phyloP scores from a whole-genome alignment of 2,797 vertebrate species.

The Crocidura indochinensis region DNA sequence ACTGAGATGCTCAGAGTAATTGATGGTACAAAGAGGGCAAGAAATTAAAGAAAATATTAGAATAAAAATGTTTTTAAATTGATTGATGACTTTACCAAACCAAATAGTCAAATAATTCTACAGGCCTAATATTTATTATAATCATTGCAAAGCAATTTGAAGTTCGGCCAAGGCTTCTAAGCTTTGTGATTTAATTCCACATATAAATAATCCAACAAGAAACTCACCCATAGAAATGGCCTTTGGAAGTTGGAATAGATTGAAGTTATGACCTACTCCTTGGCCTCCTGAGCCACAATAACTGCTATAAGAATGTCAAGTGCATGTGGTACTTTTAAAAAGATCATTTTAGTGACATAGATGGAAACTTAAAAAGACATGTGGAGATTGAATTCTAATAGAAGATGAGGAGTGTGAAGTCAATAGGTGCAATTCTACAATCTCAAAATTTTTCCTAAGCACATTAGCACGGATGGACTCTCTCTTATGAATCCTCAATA shows the following conservation, averaged over 20 bases:
- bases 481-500: constrained; percentile 53
- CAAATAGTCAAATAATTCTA: constrained; percentile 55
- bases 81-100: constrained; percentile 57
- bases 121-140: constrained; percentile 68
- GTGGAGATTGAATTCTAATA: constrained; percentile 37
- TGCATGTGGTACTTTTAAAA: not conserved
- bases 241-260: not conserved
- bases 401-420: not conserved
- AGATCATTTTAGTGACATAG: constrained; percentile 47
- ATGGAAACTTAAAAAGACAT: constrained; percentile 45
- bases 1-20: not conserved
- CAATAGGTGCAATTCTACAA: not conserved
- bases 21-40: not conserved
- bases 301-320: constrained; percentile 59
- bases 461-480: not conserved
- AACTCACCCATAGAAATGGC: not conserved
- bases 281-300: constrained; percentile 23
- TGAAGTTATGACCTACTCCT: constrained; percentile 41
- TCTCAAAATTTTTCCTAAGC: not conserved
- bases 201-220: constrained; percentile 71
- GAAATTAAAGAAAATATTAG: constrained; percentile 46
- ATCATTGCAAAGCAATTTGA: constrained; percentile 66
- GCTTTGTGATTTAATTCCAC: constrained; percentile 54
- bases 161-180: constrained; percentile 55
- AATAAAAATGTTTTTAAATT: constrained; percentile 6